Evolutionary conservation across 2,113 vertebrate species (phyloP).

Genomic region (Forbesichthys agassizii): DNA sequence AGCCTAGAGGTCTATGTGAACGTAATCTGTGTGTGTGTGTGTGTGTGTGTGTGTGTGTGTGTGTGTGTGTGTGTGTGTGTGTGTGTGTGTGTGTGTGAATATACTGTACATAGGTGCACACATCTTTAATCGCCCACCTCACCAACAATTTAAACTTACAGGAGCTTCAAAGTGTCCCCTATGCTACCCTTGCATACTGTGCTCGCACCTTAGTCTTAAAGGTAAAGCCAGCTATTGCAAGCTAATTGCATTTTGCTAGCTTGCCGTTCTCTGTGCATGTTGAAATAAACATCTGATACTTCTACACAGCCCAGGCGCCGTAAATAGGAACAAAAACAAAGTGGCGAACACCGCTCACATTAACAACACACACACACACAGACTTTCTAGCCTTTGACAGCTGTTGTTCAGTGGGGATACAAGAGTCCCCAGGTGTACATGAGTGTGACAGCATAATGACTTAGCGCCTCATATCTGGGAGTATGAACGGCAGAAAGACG

Average conservation of each 20-base stretch:
- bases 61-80: slow-evolving; percentile 8
- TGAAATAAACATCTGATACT: no score
- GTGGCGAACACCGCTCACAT: slow-evolving; percentile 2
- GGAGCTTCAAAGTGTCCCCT: slow-evolving; percentile 4
- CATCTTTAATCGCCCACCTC: slow-evolving; percentile 14
- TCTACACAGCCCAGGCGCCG: no score
- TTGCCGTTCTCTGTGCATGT: no score
- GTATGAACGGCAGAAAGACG: slow-evolving; percentile 55
- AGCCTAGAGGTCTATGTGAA: slow-evolving; percentile 9
- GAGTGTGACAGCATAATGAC: slow-evolving; percentile 55
- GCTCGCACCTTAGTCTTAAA: slow-evolving; percentile 14
- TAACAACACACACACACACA: slow-evolving; percentile 24
- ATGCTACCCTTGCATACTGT: slow-evolving; percentile 4
- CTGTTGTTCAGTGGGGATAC: slow-evolving; percentile 63
- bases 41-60: slow-evolving; percentile 13
- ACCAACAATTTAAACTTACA: neutral
- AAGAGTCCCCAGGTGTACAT: slow-evolving; percentile 66
- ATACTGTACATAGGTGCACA: neutral
- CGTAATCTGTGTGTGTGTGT: slow-evolving; percentile 1
- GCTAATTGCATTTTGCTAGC: no score
- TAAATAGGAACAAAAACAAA: no score
- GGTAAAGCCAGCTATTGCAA: no score
- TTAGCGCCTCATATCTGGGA: slow-evolving; percentile 46
- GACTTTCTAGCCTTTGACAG: slow-evolving; percentile 52
- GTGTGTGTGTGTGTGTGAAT: slow-evolving; percentile 14